Conservation (phyloP, 1,140 invertebrate species). For the Aphelenchoides avenae region DNA sequence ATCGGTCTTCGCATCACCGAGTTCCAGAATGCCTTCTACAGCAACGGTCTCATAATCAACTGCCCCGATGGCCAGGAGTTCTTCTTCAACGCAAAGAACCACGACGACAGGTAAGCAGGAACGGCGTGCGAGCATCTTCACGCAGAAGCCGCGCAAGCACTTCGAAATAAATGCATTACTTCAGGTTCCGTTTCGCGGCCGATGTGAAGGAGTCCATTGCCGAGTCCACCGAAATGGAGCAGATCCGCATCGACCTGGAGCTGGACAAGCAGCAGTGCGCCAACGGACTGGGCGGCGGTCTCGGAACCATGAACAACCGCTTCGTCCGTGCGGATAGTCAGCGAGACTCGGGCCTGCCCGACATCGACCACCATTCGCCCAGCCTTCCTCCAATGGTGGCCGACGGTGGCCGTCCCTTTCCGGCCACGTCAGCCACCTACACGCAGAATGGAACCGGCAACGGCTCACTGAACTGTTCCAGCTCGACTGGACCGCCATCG, state of each 20-base stretch:
- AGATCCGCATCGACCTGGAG: slow-evolving; percentile 52
- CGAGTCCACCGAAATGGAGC: slow-evolving; percentile 56
- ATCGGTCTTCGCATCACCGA: slow-evolving; percentile 45
- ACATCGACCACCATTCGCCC: slow-evolving; percentile 28
- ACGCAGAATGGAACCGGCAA: too few relatives aligned
- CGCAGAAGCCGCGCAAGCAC: not conserved
- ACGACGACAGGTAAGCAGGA: slow-evolving; percentile 50
- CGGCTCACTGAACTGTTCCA: too few relatives aligned
- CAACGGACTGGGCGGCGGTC: not conserved
- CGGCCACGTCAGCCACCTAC: too few relatives aligned
- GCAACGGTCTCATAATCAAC: slow-evolving; percentile 20
- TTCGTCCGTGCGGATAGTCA: slow-evolving; percentile 30
- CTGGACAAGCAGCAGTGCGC: slow-evolving; percentile 45
- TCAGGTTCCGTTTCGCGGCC: slow-evolving; percentile 47
- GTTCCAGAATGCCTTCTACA: slow-evolving; percentile 35
- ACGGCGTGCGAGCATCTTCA: not conserved
- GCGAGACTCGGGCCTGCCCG: slow-evolving; percentile 46
- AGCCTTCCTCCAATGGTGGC: slow-evolving; percentile 4
- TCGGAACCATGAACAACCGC: not conserved
- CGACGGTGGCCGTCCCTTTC: too few relatives aligned
- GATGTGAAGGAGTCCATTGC: slow-evolving; percentile 53
- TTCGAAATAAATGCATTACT: slow-evolving; percentile 16
- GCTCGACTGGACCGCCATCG: slow-evolving; percentile 7
- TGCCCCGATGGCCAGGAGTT: slow-evolving; percentile 35
- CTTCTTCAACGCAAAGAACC: slow-evolving; percentile 55